phyloP scores from a whole-genome alignment of 2,113 vertebrate genomes.

The Cinclus mexicanus region DNA sequence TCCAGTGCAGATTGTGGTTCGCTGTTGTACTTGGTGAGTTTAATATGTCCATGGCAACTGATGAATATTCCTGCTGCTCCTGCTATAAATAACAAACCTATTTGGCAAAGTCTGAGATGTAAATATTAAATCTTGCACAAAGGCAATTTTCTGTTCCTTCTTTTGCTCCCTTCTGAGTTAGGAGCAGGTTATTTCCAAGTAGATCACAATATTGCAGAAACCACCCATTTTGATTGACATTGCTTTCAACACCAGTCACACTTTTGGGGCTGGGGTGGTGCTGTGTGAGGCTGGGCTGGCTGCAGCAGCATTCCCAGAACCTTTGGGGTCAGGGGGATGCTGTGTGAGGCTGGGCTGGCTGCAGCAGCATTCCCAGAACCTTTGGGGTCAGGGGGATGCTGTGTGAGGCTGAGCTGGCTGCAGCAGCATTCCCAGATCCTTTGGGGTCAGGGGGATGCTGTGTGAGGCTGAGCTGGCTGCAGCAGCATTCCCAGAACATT shows the following conservation, averaged over 20 bases:
- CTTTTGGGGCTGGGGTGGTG: not conserved
- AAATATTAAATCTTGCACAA: constrained; percentile 49
- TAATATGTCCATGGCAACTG: constrained; percentile 57
- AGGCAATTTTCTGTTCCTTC: constrained; percentile 17
- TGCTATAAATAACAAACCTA: constrained; percentile 61
- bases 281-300: fast-evolving
- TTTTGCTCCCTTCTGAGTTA: not conserved
- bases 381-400: not conserved
- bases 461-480: fast-evolving
- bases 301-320: not conserved
- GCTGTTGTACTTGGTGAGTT: constrained; percentile 42
- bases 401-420: not conserved
- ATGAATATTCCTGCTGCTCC: constrained; percentile 49
- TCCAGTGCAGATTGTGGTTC: not conserved
- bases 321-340: not conserved
- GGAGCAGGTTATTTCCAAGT: not conserved
- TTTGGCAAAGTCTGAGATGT: constrained; percentile 22
- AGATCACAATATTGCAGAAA: not conserved
- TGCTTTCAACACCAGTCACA: not conserved
- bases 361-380: not conserved
- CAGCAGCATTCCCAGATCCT: not conserved
- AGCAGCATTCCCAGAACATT: not conserved
- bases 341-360: no score
- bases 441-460: not conserved
- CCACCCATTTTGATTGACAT: not conserved